Percentiles rank a stretch among this genome's conserved stretches.
These are phyloP conservation scores for Drosophila kuntzei DNA, from an alignment of 2,888 invertebrate species.

Conservation along the genomic window DNA sequence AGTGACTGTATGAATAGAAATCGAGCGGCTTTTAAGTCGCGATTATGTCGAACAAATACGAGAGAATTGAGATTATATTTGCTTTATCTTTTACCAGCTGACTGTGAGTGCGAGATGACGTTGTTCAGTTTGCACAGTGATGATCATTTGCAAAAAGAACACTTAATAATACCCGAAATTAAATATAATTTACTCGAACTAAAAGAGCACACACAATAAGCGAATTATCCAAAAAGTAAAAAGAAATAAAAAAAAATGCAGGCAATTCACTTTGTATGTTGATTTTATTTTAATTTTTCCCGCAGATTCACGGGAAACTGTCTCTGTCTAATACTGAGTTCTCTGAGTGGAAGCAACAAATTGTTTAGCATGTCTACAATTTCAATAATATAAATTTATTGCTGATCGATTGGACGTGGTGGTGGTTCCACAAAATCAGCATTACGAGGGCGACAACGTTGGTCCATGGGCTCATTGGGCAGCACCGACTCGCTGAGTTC, in stretches of 20 bases:
- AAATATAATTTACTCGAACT: slow-evolving; percentile 36
- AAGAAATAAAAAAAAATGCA: not conserved
- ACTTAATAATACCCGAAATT: slow-evolving; percentile 30
- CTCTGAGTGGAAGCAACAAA: slow-evolving; percentile 12
- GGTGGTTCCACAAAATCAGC: slow-evolving; percentile 87
- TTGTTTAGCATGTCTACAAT: slow-evolving; percentile 6
- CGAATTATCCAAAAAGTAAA: slow-evolving; percentile 19
- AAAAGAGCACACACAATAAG: slow-evolving; percentile 19
- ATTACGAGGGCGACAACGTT: slow-evolving; percentile 87
- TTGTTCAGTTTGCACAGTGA: slow-evolving; percentile 8
- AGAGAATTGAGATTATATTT: slow-evolving; percentile 37
- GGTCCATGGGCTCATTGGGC: slow-evolving; percentile 86
- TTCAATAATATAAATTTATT: slow-evolving; percentile 4
- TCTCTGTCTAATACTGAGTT: slow-evolving; percentile 57
- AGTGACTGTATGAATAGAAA: slow-evolving; percentile 59
- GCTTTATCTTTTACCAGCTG: slow-evolving; percentile 19
- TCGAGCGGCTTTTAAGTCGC: slow-evolving; percentile 63
- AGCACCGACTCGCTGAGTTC: slow-evolving; percentile 86
- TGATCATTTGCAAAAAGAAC: slow-evolving; percentile 18
- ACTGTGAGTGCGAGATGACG: slow-evolving; percentile 31
- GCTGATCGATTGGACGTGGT: slow-evolving; percentile 82
- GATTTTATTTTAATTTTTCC: slow-evolving; percentile 8
- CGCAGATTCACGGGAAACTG: slow-evolving; percentile 15
- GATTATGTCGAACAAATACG: slow-evolving; percentile 44
- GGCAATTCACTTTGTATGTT: slow-evolving; percentile 2